These are phyloP conservation scores for Hydrozoanthus gracilis DNA, from an alignment of 92 coral and sea anemone species.

Conservation along the genomic window DNA sequence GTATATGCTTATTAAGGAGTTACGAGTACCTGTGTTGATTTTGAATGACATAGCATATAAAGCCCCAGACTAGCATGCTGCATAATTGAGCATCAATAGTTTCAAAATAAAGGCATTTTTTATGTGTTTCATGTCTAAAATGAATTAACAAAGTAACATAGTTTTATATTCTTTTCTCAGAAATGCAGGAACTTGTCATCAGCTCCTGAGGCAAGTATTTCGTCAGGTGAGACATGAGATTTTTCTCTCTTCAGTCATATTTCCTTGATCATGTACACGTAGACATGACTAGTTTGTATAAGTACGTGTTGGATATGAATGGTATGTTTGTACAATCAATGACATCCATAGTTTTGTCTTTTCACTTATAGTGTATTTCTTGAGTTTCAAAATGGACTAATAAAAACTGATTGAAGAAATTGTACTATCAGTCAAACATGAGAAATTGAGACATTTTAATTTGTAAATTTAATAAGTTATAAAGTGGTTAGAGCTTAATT, in stretches of 20 bases:
- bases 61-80: too few species aligned
- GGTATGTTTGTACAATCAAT: not conserved
- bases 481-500: too few species aligned
- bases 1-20: too few species aligned
- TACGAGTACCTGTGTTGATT: too few species aligned
- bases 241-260: not conserved
- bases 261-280: not conserved
- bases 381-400: not conserved
- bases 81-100: not conserved
- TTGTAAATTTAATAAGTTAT: too few species aligned
- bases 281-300: too few species aligned
- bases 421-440: not conserved
- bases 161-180: conserved; percentile 37
- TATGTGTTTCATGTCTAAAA: not conserved
- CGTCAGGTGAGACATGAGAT: conserved; percentile 69
- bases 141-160: not conserved
- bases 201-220: conserved; percentile 60
- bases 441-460: too few species aligned
- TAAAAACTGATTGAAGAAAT: not conserved
- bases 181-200: conserved; percentile 56
- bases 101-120: not conserved
- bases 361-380: not conserved
- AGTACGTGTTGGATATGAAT: not conserved
- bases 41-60: too few species aligned
- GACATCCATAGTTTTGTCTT: not conserved